Conservation (phyloP, 2,888 invertebrate species). For the Nomada ferruginata region DNA sequence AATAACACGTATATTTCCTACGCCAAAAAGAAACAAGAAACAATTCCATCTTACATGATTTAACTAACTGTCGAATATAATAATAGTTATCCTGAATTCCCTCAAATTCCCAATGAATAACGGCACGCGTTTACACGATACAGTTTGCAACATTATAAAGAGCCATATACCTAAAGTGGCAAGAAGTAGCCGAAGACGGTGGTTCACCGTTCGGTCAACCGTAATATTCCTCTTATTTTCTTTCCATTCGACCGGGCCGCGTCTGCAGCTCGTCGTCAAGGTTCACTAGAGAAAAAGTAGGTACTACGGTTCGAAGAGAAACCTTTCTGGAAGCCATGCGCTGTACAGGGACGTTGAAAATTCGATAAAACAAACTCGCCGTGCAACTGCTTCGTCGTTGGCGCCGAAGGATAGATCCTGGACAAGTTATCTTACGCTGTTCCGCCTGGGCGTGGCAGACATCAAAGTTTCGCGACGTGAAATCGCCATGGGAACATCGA, state of each 20-base stretch:
- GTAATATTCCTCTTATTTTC: slow-evolving; percentile 52
- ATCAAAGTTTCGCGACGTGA: slow-evolving; percentile 72
- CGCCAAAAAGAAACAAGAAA: not conserved
- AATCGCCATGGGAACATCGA: slow-evolving; percentile 72
- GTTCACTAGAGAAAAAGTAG: slow-evolving; percentile 40
- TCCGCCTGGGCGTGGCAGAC: slow-evolving; percentile 61
- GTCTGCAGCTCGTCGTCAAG: slow-evolving; percentile 16
- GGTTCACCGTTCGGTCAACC: slow-evolving; percentile 47
- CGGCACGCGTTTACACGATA: slow-evolving; percentile 17
- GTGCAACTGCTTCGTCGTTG: too few relatives aligned
- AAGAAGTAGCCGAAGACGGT: not conserved
- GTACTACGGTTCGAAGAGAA: slow-evolving; percentile 56
- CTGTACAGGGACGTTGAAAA: slow-evolving; percentile 26
- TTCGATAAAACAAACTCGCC: slow-evolving; percentile 15
- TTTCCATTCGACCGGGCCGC: slow-evolving; percentile 45
- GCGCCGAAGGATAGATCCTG: slow-evolving; percentile 62
- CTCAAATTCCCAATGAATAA: slow-evolving; percentile 1
- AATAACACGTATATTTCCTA: too few relatives aligned
- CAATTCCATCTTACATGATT: not conserved
- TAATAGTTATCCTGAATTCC: not conserved
- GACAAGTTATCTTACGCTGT: slow-evolving; percentile 64
- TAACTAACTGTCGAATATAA: not conserved
- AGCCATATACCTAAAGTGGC: slow-evolving; percentile 17
- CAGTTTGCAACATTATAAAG: slow-evolving; percentile 26
- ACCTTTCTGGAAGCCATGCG: slow-evolving; percentile 54